phyloP scores from a whole-genome alignment of 1,140 invertebrate species.

The Plutomurus gul region DNA sequence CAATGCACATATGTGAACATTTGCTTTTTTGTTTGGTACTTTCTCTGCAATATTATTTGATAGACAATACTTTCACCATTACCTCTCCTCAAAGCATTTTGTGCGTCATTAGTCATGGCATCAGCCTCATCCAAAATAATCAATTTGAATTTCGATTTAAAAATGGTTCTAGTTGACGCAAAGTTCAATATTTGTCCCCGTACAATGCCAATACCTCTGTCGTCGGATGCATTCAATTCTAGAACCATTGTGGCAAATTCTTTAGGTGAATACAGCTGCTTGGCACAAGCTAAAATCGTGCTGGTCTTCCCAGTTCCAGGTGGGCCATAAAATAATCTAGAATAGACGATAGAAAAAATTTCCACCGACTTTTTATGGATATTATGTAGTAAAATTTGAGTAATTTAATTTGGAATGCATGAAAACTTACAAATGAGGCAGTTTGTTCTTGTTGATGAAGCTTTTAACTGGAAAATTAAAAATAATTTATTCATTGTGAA shows the following conservation, averaged over 20 bases:
- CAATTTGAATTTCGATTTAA: constrained; percentile 90
- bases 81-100: constrained; percentile 96
- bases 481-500: constrained; percentile 33
- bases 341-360: too few species aligned
- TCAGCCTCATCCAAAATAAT: constrained; percentile 99
- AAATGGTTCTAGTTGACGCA: constrained; percentile 95
- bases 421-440: constrained; percentile 80
- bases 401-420: not conserved
- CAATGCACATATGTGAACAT: constrained; percentile 50
- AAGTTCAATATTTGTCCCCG: constrained; percentile 95
- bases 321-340: constrained; percentile 88
- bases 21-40: not conserved
- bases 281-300: constrained; percentile 95
- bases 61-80: constrained; percentile 57
- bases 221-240: constrained; percentile 98
- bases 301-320: constrained; percentile 99
- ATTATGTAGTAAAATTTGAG: too few species aligned
- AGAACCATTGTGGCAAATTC: constrained; percentile 89
- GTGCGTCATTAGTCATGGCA: constrained; percentile 99
- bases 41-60: constrained; percentile 25
- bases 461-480: constrained; percentile 76
- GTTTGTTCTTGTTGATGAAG: constrained; percentile 88
- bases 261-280: constrained; percentile 83
- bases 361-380: too few species aligned
- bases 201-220: constrained; percentile 96